Evolutionary conservation across 2,888 invertebrate species (phyloP).

Genomic region (Candidula unifasciata): DNA sequence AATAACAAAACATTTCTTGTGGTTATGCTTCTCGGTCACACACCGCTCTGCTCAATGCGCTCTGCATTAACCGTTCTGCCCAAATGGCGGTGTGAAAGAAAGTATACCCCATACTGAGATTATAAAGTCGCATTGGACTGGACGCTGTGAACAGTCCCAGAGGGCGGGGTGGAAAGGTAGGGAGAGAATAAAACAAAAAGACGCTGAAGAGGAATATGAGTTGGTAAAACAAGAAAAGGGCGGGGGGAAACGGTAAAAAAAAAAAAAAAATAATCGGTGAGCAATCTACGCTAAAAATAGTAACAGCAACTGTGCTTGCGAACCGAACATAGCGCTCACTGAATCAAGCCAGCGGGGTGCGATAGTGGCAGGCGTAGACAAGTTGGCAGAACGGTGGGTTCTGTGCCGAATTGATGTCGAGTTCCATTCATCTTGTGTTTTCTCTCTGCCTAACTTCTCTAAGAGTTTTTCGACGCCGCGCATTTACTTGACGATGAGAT

Average conservation of each 20-base stretch:
- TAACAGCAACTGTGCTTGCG: not conserved
- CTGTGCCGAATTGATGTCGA: not conserved
- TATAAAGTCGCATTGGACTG: not conserved
- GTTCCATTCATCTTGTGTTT: not conserved
- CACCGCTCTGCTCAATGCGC: too few relatives aligned
- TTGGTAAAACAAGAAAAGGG: not conserved
- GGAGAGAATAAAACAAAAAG: too few relatives aligned
- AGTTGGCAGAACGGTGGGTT: slow-evolving; percentile 12
- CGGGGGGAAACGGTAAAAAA: not conserved
- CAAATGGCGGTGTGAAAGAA: not conserved
- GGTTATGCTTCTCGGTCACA: too few relatives aligned
- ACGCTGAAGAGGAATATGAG: too few relatives aligned
- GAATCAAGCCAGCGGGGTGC: slow-evolving; percentile 28
- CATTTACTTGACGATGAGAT: too few relatives aligned
- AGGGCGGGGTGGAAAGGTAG: too few relatives aligned
- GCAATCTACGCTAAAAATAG: slow-evolving; percentile 20
- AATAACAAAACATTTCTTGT: too few relatives aligned
- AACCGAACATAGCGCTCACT: not conserved
- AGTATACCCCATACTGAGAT: not conserved
- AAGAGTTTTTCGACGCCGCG: not conserved
- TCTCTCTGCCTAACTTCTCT: slow-evolving; percentile 1
- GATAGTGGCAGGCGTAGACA: not conserved
- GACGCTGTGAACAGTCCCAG: not conserved
- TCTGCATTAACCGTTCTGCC: not conserved
- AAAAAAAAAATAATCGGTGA: not conserved